Conservation (phyloP, 2,113 vertebrate genomes). For the Hydrolagus affinis region DNA sequence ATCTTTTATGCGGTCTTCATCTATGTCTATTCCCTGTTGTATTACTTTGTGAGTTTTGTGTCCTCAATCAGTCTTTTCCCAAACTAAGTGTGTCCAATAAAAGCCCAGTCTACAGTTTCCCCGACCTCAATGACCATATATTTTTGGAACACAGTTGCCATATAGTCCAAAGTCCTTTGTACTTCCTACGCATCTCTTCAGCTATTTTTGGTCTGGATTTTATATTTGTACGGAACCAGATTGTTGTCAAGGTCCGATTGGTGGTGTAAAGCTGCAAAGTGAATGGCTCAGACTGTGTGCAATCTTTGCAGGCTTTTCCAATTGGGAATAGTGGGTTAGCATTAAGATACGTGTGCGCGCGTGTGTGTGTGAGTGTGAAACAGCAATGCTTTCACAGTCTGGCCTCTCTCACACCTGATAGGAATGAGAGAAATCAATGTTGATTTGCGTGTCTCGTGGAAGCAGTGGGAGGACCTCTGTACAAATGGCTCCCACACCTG, state of each 20-base stretch:
- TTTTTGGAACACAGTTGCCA: too few species aligned
- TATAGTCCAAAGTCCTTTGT: background rate
- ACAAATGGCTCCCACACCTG: background rate
- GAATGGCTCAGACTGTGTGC: background rate
- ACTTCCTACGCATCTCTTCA: background rate
- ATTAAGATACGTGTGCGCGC: constrained; percentile 10
- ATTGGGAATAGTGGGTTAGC: background rate
- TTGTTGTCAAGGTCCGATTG: background rate
- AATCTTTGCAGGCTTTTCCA: background rate
- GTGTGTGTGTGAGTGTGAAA: background rate
- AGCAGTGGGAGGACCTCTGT: background rate
- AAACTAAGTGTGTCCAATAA: too few species aligned
- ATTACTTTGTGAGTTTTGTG: too few species aligned
- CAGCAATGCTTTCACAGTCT: constrained; percentile 4
- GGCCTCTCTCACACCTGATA: constrained; percentile 6
- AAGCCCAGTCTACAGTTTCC: too few species aligned
- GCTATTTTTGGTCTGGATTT: background rate
- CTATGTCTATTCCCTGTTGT: too few species aligned
- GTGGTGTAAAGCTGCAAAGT: background rate
- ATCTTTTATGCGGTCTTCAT: too few species aligned
- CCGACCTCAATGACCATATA: too few species aligned
- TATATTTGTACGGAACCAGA: background rate
- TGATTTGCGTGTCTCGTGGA: background rate
- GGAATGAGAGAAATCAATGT: background rate
- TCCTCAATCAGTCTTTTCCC: too few species aligned